phyloP scores from a whole-genome alignment of 2,888 invertebrate species.

The Cephus pygmeus region DNA sequence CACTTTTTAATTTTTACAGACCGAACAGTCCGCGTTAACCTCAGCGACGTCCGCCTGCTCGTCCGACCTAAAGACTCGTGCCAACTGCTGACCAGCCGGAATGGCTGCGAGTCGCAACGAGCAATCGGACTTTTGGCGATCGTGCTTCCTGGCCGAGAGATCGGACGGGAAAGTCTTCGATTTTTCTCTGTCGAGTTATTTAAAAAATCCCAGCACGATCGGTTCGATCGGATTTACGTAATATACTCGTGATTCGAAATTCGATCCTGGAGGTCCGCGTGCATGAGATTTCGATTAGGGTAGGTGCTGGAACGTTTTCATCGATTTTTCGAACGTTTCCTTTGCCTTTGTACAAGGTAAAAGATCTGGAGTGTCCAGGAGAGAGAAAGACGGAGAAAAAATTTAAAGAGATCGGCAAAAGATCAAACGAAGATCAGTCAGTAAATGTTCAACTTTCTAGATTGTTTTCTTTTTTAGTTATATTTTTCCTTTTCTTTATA shows the following conservation, averaged over 20 bases:
- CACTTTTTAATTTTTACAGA: constrained; percentile 1
- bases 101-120: no score
- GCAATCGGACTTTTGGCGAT: no score
- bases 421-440: background rate
- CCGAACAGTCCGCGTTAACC: background rate
- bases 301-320: background rate
- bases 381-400: background rate
- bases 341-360: background rate
- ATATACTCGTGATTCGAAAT: background rate
- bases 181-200: background rate
- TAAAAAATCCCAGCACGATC: background rate
- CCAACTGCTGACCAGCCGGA: no score
- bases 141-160: no score
- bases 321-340: background rate
- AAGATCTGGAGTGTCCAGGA: no score
- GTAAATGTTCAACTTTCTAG: background rate
- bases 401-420: background rate
- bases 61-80: background rate
- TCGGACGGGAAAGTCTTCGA: background rate
- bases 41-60: background rate
- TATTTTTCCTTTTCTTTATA: background rate
- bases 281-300: background rate
- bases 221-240: background rate
- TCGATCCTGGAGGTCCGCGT: background rate
- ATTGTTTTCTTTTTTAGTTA: background rate